Conservation (phyloP, 1,140 invertebrate genomes). For the Orius insidiosus region DNA sequence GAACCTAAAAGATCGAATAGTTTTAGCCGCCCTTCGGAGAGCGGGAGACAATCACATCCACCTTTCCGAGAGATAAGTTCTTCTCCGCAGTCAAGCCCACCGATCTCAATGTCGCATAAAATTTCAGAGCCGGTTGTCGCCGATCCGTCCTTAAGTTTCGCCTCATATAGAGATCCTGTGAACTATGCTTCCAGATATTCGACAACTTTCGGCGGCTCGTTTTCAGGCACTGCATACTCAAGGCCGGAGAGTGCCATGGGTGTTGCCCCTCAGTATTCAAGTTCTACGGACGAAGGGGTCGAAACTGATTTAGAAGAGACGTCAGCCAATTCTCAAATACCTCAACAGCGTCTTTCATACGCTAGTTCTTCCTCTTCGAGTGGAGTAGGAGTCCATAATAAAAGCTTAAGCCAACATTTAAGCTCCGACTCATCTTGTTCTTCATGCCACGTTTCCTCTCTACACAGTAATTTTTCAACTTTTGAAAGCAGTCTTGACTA, state of each 20-base stretch:
- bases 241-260: conserved; percentile 15
- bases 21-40: conserved; percentile 12
- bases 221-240: conserved; percentile 13
- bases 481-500: conserved; percentile 76
- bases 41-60: conserved; percentile 14
- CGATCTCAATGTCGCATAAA: conserved; percentile 9
- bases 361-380: conserved; percentile 53
- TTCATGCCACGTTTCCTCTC: conserved; percentile 21
- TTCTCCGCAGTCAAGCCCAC: conserved; percentile 9
- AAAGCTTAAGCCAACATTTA: conserved; percentile 52
- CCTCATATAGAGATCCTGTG: conserved; percentile 5
- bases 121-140: conserved; percentile 3
- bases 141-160: conserved; percentile 8
- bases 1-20: conserved; percentile 14
- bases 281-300: conserved; percentile 64
- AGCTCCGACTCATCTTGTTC: conserved; percentile 46
- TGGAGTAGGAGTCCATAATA: conserved; percentile 36
- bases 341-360: conserved; percentile 39
- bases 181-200: conserved; percentile 15
- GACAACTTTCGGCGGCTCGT: conserved; percentile 15
- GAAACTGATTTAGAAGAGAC: conserved; percentile 43
- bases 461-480: conserved; percentile 50
- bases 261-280: conserved; percentile 21
- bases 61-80: conserved; percentile 19
- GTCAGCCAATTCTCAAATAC: conserved; percentile 19